These are phyloP conservation scores for Variabilichromis moorii DNA, from an alignment of 2,113 vertebrate genomes.

Conservation along the genomic window DNA sequence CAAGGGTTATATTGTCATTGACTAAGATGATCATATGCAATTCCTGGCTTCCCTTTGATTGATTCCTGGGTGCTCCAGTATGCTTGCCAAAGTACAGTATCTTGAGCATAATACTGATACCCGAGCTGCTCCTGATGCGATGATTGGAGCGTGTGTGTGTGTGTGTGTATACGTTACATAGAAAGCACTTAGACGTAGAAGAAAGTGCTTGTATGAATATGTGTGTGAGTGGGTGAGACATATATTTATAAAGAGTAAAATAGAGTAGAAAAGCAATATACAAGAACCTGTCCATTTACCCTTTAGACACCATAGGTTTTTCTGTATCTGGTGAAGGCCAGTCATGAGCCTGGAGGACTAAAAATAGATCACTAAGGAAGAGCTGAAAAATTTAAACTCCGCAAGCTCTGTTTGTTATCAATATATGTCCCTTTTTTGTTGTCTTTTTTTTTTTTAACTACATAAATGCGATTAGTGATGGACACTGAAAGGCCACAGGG, in stretches of 20 bases:
- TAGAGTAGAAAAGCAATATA: not conserved
- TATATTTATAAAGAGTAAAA: not conserved
- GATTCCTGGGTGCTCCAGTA: not conserved
- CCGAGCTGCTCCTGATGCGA: not conserved
- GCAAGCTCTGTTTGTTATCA: slow-evolving; percentile 8
- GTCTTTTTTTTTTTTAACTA: not conserved
- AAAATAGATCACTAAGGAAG: slow-evolving; percentile 26
- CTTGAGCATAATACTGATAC: not conserved
- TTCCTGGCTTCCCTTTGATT: not conserved
- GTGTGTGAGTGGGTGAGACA: not conserved
- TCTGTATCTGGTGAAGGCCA: slow-evolving; percentile 7
- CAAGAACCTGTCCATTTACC: not conserved
- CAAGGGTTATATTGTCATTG: not conserved
- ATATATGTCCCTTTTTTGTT: not conserved
- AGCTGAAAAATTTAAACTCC: not conserved
- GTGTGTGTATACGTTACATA: not conserved
- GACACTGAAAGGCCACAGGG: not conserved
- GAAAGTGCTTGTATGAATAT: not conserved
- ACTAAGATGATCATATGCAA: not conserved
- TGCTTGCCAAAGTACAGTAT: not conserved
- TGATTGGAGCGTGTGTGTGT: not conserved
- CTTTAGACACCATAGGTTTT: not conserved
- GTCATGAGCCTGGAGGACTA: slow-evolving; percentile 2
- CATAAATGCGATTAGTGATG: not conserved
- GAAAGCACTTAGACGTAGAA: not conserved